Base-by-base conservation (phyloP, 2,888 invertebrate species). In the Epinotia brunnichana region DNA sequence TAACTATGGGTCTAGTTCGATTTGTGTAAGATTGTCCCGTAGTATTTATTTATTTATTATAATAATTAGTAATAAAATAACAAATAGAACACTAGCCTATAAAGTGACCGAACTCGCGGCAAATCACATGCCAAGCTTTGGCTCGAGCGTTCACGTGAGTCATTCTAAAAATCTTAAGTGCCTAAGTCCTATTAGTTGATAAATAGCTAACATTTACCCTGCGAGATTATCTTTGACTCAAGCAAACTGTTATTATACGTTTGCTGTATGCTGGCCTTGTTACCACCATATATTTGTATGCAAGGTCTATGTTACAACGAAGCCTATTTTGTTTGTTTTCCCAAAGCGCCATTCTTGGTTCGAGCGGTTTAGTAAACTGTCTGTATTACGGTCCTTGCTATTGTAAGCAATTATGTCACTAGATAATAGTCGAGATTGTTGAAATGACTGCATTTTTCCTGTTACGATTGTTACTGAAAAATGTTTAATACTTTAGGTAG, bases 191-290 rank as follows among this genome's bases (percentile, higher is more conserved):
- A 19, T 29, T 19, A 57, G 15, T 9, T 15, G n/a, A 24, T n/a
- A 24, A 67, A 61, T n/a, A 61, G 21, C 21, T 62, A 62, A 62
- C 62, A 62, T 62, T 62, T 62, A 62, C 62, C 29, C 29, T 62
- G 17, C 11, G 62, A 62, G 17, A 17, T 62, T 61, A 44, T 44
- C 61, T 61, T 24, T 44, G 15, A 21, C 61, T 29, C 29, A 21
- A 44, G 17, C 19, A 44, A 19, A 61, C 61, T 62, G 62, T 62
- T 51, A 62, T 62, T 29, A 17, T 62, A 13, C n/a, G 3, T 44
- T 41, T 15, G 19, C 53, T 19, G 53, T 53, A 5, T 53, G 19
- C 29, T 51, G 51, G 51, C 17, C 48, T 61, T 48, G 21, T 62
- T 51, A 24, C 15, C 2, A 2, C 10, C 2, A 62, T n/a, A n/a